Evolutionary conservation across 1,140 invertebrate genomes (phyloP).

Genomic region (Ptiloglossa arizonensis): DNA sequence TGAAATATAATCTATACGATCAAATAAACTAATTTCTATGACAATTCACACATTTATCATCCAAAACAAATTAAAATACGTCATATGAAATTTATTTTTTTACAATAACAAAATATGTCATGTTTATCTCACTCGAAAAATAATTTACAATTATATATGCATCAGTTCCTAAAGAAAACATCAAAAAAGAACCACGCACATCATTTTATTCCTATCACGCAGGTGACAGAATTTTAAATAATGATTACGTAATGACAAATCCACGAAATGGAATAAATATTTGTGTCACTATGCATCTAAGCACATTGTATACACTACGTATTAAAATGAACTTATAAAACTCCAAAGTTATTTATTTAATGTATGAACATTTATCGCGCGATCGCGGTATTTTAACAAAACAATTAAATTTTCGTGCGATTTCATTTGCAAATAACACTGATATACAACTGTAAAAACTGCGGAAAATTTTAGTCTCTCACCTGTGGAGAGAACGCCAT

Average conservation of each 20-base stretch:
- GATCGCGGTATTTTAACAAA: not conserved
- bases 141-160: not conserved
- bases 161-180: not conserved
- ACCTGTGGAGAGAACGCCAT: conserved; percentile 62
- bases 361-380: not conserved
- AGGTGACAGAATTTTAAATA: conserved; percentile 47
- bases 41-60: not conserved
- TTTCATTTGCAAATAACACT: not conserved
- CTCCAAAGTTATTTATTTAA: not conserved
- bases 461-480: conserved; percentile 47
- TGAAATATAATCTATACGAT: not conserved
- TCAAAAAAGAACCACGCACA: not conserved
- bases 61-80: not conserved
- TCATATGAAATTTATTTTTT: conserved; percentile 1
- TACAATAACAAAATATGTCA: conserved; percentile 4
- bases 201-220: conserved; percentile 1
- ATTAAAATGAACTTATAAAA: conserved; percentile 7
- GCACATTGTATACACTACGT: conserved; percentile 22
- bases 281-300: conserved; percentile 24
- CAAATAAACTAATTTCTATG: not conserved
- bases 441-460: conserved; percentile 7
- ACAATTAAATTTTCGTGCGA: not conserved
- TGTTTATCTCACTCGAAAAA: not conserved
- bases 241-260: conserved; percentile 60
- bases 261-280: conserved; percentile 53